Percentiles rank a stretch among this genome's conserved stretches.
phyloP scores from a whole-genome alignment of 2,888 invertebrate species.

The Leptarthrus brevirostris region DNA sequence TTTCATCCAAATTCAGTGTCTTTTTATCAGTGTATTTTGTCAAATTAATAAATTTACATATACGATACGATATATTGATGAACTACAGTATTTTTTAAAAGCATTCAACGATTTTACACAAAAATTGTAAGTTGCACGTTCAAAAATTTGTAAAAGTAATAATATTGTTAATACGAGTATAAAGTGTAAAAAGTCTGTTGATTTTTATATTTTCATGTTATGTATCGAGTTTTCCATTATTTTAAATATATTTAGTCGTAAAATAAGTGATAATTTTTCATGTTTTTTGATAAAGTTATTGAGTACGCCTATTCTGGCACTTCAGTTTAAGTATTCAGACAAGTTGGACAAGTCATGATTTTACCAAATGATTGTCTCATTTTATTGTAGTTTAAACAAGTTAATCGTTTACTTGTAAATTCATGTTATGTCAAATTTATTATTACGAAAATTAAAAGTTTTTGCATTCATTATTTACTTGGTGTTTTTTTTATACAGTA shows the following conservation, averaged over 20 bases:
- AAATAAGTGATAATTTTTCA: neutral
- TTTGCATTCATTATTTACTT: conserved; percentile 15
- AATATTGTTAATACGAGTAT: neutral
- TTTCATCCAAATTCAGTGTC: conserved; percentile 29
- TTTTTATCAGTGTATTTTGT: conserved; percentile 38
- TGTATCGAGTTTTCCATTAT: conserved; percentile 5
- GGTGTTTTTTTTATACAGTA: neutral
- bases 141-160: neutral
- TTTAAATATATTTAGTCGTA: conserved; percentile 6
- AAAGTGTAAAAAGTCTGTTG: too few relatives aligned
- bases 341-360: conserved; percentile 4
- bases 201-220: neutral
- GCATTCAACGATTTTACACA: conserved; percentile 2
- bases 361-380: neutral
- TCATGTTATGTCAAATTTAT: conserved; percentile 26
- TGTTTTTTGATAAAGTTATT: neutral
- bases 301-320: conserved; percentile 3
- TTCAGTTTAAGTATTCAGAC: neutral
- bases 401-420: conserved; percentile 30
- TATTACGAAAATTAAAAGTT: conserved; percentile 16
- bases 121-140: conserved; percentile 21
- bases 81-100: neutral
- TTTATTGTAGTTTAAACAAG: conserved; percentile 22
- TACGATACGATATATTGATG: conserved; percentile 29
- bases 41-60: conserved; percentile 13